A percentile compares a stretch with the other conserved stretches of the same genome.
phyloP scores from a whole-genome alignment of 2,113 vertebrate species.

The Dendrocopos noguchii region DNA sequence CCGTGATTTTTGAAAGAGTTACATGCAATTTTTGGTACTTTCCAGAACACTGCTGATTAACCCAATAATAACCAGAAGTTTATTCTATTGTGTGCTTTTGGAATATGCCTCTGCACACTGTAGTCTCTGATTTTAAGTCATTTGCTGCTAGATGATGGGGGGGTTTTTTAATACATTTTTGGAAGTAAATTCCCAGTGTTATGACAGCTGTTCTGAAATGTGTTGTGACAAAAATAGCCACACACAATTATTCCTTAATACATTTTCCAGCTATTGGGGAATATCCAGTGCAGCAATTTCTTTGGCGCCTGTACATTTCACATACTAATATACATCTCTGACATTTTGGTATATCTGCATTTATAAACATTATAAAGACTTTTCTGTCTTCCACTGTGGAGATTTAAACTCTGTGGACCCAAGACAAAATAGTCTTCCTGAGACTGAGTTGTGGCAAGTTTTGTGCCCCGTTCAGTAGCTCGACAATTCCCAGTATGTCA shows the following conservation, averaged over 20 bases:
- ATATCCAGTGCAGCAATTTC: neutral
- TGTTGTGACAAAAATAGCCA: slow-evolving; percentile 68
- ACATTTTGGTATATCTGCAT: neutral
- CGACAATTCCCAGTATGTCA: neutral
- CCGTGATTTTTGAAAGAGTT: slow-evolving; percentile 53
- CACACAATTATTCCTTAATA: slow-evolving; percentile 32
- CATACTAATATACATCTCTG: neutral
- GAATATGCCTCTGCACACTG: neutral
- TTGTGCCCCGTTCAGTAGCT: neutral
- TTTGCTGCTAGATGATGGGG: slow-evolving; percentile 56
- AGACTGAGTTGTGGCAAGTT: neutral
- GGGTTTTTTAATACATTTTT: neutral
- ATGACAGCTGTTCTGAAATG: slow-evolving; percentile 69
- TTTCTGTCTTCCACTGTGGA: neutral
- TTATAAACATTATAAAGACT: neutral
- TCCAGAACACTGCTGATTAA: slow-evolving; percentile 71
- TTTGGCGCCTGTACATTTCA: neutral
- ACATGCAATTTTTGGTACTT: slow-evolving; percentile 67
- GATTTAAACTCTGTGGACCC: neutral
- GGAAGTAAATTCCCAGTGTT: slow-evolving; percentile 62
- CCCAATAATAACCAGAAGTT: slow-evolving; percentile 62
- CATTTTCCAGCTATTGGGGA: slow-evolving; percentile 47
- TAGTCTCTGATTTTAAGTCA: slow-evolving; percentile 7
- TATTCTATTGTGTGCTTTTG: slow-evolving; percentile 55
- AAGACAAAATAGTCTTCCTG: neutral